Percentiles rank a stretch among this genome's conserved stretches.
Conservation (phyloP, 2,797 vertebrate genomes). For the Lagocephalus sceleratus region DNA sequence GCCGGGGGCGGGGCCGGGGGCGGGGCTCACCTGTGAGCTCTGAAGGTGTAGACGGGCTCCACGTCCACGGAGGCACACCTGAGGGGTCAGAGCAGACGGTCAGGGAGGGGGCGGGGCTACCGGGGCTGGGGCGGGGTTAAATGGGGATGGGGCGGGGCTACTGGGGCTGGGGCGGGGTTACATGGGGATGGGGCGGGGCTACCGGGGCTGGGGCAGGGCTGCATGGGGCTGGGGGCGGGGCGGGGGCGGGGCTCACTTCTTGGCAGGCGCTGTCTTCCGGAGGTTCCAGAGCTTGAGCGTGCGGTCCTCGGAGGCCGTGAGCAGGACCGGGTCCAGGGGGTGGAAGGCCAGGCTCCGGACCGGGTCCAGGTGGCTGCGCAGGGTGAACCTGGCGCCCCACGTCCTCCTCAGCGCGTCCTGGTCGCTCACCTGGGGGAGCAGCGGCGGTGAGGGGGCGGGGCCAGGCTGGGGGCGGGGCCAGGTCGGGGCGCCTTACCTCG, state of each 20-base stretch:
- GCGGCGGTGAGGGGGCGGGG: too few relatives aligned
- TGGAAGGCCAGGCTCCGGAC: conserved; percentile 91
- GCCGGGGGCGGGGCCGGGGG: too few relatives aligned
- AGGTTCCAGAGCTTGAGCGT: conserved; percentile 99
- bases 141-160: neutral
- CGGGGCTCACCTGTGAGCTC: conserved; percentile 91
- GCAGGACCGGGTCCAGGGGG: conserved; percentile 88
- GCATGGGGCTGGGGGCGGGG: too few relatives aligned
- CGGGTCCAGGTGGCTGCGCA: conserved; percentile 94
- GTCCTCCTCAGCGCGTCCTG: conserved; percentile 91
- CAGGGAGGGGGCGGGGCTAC: too few relatives aligned
- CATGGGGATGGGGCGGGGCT: too few relatives aligned
- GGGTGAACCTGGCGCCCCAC: conserved; percentile 94
- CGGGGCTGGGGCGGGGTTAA: neutral
- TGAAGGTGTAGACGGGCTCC: conserved; percentile 96
- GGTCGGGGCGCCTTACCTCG: conserved; percentile 63
- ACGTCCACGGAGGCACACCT: conserved; percentile 92
- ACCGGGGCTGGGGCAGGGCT: too few relatives aligned
- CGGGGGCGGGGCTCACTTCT: too few relatives aligned
- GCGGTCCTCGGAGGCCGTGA: conserved; percentile 95
- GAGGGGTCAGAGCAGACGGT: conserved; percentile 8
- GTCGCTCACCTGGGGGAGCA: conserved; percentile 80
- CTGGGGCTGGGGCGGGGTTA: too few relatives aligned
- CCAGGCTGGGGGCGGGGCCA: too few relatives aligned
- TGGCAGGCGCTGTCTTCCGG: conserved; percentile 91